A percentile compares a stretch with the other conserved stretches of the same genome.
Evolutionary conservation across 2,113 vertebrate genomes (phyloP).

Genomic region (Elaphurus davidianus): DNA sequence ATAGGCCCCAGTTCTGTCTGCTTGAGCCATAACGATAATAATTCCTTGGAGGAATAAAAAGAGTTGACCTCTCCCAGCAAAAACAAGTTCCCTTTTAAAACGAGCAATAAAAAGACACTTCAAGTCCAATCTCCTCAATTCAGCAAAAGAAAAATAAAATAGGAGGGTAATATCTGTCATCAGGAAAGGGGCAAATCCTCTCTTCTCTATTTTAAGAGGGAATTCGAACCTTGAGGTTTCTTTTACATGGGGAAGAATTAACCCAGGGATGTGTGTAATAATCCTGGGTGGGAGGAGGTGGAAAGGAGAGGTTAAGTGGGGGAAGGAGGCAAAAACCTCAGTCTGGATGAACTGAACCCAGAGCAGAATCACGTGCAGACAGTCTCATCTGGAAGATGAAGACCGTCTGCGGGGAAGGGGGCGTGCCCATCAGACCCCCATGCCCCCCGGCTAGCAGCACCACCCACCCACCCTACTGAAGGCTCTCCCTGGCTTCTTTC

Average conservation of each 20-base stretch:
- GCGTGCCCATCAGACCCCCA: rapidly evolving
- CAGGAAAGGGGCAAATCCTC: background rate
- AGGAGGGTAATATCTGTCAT: background rate
- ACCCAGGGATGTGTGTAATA: background rate
- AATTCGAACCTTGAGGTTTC: background rate
- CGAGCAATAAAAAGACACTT: slow-evolving; percentile 35
- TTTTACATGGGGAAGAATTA: background rate
- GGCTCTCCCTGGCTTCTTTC: rapidly evolving
- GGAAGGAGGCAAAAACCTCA: background rate
- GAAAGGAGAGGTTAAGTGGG: no score
- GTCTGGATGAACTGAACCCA: background rate
- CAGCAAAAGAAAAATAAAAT: slow-evolving; percentile 16
- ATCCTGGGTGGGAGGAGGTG: background rate
- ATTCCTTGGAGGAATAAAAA: slow-evolving; percentile 22
- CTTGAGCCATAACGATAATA: background rate
- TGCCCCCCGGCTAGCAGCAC: rapidly evolving
- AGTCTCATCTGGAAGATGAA: background rate
- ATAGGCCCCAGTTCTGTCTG: background rate
- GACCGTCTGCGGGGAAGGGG: rapidly evolving
- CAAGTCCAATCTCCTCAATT: background rate
- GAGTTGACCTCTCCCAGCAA: background rate
- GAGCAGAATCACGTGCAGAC: background rate
- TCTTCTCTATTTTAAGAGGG: background rate
- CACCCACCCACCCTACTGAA: no score
- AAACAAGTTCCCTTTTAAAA: slow-evolving; percentile 27